phyloP scores from a whole-genome alignment of 2,888 invertebrate species.

The Metallyticus violacea region DNA sequence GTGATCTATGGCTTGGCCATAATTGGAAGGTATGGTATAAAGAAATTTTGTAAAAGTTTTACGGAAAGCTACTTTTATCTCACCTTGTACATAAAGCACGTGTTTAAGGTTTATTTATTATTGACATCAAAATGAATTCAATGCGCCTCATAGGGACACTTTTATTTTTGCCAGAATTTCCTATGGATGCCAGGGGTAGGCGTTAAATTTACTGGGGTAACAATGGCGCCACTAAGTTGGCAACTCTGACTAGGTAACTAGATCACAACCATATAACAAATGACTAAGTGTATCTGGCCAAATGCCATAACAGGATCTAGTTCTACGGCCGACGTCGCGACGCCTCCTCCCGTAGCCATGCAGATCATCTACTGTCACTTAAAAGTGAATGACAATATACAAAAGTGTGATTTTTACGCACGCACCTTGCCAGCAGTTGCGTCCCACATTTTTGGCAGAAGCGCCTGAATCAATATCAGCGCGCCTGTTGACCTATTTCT shows the following conservation, averaged over 20 bases:
- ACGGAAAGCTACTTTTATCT: too few species aligned
- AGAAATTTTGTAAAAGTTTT: too few species aligned
- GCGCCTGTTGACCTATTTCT: background rate
- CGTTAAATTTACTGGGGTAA: too few species aligned
- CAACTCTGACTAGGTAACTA: background rate
- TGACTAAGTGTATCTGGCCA: background rate
- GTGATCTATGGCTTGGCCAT: too few species aligned
- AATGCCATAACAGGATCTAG: background rate
- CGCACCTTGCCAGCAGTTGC: background rate
- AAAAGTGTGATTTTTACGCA: background rate
- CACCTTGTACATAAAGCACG: too few species aligned
- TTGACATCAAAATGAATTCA: too few species aligned
- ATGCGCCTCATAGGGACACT: too few species aligned
- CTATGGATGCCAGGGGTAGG: too few species aligned
- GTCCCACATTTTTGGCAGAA: conserved; percentile 12
- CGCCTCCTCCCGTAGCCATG: background rate
- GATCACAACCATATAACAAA: background rate
- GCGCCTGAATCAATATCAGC: conserved; percentile 8
- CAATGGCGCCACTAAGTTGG: background rate
- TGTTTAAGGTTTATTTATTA: too few species aligned
- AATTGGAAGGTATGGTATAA: too few species aligned
- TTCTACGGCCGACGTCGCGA: background rate
- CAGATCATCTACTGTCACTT: background rate
- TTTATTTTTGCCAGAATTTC: too few species aligned
- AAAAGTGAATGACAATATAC: background rate